Evolutionary conservation across 2,888 invertebrate species (phyloP), one percentile per base, ranked within the genome.

Genomic region (Tetheella fluctuosa): DNA sequence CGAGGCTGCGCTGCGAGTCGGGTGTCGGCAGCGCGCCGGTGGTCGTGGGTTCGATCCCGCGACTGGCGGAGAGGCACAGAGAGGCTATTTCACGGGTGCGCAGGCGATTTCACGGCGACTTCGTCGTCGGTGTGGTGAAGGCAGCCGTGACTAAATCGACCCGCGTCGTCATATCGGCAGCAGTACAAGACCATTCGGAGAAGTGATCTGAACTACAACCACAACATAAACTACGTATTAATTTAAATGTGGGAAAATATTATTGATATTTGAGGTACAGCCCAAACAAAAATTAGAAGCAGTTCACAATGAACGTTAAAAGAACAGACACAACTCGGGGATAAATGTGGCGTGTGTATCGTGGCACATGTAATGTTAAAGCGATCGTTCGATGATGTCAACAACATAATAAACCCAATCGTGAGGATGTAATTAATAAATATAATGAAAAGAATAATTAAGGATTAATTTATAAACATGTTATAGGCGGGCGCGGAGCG

Each of bases 381-480:
- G 6, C 48, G 48, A 17, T 20, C 48, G 48, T 5, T 20, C 48
- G 48, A 48, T 10, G 20, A 48, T 48, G 20, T 20, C 48, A 48
- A 42, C 42, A 52, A 25, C 25, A 34, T 34, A 23, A 42, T 17
- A 17, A 17, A 53, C 39, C 59, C 59, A 57, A 61, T 64, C 67
- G 64, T 67, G 67, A 64, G 61, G 61, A 42, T 30, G 59, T 63
- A 61, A 67, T 67, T 73, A 73, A 70, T 69, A 68, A 66, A 68
- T 69, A 67, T 67, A 63, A 67, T 65, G 67, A 65, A 62, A 58
- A 20, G 10, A 48, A 20, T 20, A 48, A 48, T 48, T 20, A 48
- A 10, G 20, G 20, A 48, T 48, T 20, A 20, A 48, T 20, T 48
- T 48, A 17, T 20, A 48, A 20, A n/a, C 20, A n/a, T 7, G 39